Conservation (phyloP, 1,140 invertebrate species). For the Sipha flava region DNA sequence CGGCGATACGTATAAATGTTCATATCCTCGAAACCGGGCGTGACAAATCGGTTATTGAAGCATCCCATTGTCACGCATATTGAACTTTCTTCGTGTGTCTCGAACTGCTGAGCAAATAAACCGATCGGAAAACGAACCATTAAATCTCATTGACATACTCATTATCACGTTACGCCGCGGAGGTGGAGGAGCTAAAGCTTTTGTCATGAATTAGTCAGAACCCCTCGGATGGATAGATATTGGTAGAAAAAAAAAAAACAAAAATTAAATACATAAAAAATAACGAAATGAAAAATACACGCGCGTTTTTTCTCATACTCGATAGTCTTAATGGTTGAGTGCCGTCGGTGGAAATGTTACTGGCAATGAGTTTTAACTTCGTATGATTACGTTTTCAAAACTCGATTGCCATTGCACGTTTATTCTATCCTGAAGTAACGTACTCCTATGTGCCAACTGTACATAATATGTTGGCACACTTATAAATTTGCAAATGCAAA, state of each 20-base stretch:
- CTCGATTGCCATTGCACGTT: not conserved
- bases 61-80: constrained; percentile 9
- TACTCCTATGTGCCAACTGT: too few relatives aligned
- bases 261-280: not conserved
- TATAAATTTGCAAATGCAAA: too few relatives aligned
- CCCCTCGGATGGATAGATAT: not conserved
- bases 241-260: not conserved
- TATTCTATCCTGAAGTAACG: too few relatives aligned
- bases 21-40: not conserved
- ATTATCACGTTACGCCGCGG: not conserved
- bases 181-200: not conserved
- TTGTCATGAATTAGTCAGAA: constrained; percentile 13
- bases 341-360: not conserved
- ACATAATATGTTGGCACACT: too few relatives aligned
- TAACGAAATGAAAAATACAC: not conserved
- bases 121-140: constrained; percentile 32
- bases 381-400: not conserved
- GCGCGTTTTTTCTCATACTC: not conserved
- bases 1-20: constrained; percentile 12
- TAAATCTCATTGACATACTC: constrained; percentile 28
- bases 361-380: not conserved
- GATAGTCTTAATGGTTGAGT: not conserved
- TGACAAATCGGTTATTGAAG: constrained; percentile 26
- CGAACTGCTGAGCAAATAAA: constrained; percentile 25
- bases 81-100: constrained; percentile 25